Conservation (phyloP, 2,113 vertebrate genomes). For the Bathybates hornii region DNA sequence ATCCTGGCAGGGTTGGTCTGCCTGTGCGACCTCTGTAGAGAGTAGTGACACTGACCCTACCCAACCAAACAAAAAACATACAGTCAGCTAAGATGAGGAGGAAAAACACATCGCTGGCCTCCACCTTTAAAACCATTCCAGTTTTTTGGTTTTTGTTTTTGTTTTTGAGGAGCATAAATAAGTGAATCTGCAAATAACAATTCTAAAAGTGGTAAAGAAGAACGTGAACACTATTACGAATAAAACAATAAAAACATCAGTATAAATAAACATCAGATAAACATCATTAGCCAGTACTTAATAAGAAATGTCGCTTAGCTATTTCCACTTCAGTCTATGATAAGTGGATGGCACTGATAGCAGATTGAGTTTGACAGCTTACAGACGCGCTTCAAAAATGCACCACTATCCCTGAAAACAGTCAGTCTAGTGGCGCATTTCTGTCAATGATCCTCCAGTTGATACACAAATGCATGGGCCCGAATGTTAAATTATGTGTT, state of each 20-base stretch:
- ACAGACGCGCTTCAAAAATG: not conserved
- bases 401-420: not conserved
- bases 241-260: not conserved
- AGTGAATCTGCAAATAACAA: not conserved
- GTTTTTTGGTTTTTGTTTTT: not conserved
- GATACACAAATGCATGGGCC: not conserved
- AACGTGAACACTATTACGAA: not conserved
- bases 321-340: not conserved
- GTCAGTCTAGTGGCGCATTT: not conserved
- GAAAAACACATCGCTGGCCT: not conserved
- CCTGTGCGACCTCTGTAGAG: not conserved
- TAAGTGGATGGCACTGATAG: not conserved
- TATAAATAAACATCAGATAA: not conserved
- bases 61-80: not conserved
- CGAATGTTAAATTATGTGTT: not conserved
- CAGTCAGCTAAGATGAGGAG: not conserved
- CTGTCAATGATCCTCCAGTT: not conserved
- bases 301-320: not conserved
- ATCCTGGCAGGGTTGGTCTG: not conserved
- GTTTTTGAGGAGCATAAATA: not conserved
- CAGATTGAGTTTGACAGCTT: not conserved
- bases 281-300: not conserved
- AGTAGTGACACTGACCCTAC: not conserved
- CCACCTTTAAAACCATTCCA: not conserved
- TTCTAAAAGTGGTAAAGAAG: not conserved